These are phyloP conservation scores for Solen grandis DNA, from an alignment of 1,140 invertebrate species.

Conservation along the genomic window DNA sequence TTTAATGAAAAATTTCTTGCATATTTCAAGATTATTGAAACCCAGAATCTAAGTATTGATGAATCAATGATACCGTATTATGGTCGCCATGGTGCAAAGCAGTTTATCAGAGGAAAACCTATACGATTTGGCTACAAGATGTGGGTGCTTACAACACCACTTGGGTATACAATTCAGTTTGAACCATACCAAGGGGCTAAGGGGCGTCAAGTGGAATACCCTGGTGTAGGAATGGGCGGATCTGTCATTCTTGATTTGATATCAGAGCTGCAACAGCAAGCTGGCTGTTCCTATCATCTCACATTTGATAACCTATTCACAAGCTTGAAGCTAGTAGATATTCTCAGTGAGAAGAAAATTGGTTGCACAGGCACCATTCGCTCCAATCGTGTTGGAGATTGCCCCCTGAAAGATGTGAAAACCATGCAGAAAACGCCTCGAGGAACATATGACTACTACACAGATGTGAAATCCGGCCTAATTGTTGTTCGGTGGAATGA, in stretches of 20 bases:
- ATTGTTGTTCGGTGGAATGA: constrained; percentile 15
- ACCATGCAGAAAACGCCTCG: not conserved
- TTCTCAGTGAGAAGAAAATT: not conserved
- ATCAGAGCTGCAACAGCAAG: constrained; percentile 40
- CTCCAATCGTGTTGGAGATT: constrained; percentile 16
- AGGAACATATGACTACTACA: not conserved
- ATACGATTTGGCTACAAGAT: constrained; percentile 41
- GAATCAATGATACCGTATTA: constrained; percentile 18
- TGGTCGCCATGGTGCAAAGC: not conserved
- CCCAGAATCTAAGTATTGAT: not conserved
- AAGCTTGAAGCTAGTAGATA: constrained; percentile 30
- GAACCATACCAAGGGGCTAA: constrained; percentile 54
- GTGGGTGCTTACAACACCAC: constrained; percentile 50
- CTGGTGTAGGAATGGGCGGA: constrained; percentile 31
- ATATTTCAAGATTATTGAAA: not conserved
- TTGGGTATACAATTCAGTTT: constrained; percentile 50
- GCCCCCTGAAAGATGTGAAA: not conserved
- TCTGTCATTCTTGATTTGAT: constrained; percentile 47
- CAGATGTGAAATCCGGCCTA: not conserved
- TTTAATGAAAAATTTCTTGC: constrained; percentile 40
- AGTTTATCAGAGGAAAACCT: constrained; percentile 25
- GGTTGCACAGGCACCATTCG: constrained; percentile 16
- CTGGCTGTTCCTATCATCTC: constrained; percentile 24
- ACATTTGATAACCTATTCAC: constrained; percentile 56
- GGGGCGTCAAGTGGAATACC: constrained; percentile 25